phyloP scores from a whole-genome alignment of 2,113 vertebrate genomes.

The Poicephalus meyeri region DNA sequence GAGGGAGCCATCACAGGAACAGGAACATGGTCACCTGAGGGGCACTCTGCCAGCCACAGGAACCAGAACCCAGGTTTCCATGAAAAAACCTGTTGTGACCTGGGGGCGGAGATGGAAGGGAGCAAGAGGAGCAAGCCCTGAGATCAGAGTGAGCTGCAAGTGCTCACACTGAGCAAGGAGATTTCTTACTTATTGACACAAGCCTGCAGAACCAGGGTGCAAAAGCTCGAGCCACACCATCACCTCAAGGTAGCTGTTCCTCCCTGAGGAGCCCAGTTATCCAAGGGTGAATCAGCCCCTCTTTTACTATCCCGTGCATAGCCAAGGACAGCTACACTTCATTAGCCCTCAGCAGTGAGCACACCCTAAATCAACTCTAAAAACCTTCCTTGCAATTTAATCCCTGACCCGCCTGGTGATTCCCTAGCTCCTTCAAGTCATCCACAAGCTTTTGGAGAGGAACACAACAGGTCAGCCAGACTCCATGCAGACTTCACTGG shows the following conservation, averaged over 20 bases:
- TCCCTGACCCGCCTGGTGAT: background rate
- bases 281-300: background rate
- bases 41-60: background rate
- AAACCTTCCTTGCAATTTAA: background rate
- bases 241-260: background rate
- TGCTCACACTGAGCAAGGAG: background rate
- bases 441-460: background rate
- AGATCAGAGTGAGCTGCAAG: background rate
- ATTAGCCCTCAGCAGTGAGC: background rate
- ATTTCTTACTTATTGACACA: background rate
- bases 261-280: background rate
- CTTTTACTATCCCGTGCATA: background rate
- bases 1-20: background rate
- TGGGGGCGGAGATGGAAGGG: background rate
- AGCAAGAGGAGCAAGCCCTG: rapidly evolving
- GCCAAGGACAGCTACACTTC: background rate
- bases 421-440: background rate
- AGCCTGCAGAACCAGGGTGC: background rate
- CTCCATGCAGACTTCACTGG: background rate
- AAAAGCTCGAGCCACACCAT: background rate
- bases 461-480: background rate
- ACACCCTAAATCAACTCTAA: background rate
- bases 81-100: background rate
- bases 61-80: background rate
- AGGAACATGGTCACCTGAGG: background rate